A percentile compares a stretch with the other conserved stretches of the same genome.
These are phyloP conservation scores for Hypsopygia costalis DNA, from an alignment of 2,888 invertebrate species.

Conservation along the genomic window DNA sequence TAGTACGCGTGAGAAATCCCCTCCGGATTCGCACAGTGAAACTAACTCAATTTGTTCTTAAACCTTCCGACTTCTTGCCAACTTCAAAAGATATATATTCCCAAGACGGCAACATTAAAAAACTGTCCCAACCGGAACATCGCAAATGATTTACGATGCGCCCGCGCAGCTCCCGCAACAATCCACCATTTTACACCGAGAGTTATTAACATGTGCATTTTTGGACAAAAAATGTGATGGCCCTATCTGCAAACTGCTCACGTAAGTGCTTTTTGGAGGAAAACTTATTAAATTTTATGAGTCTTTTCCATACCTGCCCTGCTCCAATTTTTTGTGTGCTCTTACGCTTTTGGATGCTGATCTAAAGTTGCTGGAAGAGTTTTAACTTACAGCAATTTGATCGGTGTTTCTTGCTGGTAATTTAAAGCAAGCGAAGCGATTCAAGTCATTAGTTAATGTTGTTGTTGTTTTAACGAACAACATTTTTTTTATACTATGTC, in stretches of 20 bases:
- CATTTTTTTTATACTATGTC: too few species aligned
- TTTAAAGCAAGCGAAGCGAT: too few species aligned
- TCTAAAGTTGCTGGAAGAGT: constrained; percentile 37
- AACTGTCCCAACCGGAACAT: constrained; percentile 18
- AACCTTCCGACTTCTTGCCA: too few species aligned
- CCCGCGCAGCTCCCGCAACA: constrained; percentile 26
- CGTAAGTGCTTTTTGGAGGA: constrained; percentile 72
- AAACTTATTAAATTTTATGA: constrained; percentile 78
- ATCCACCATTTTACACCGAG: constrained; percentile 40
- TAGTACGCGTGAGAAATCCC: too few species aligned
- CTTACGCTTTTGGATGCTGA: constrained; percentile 27
- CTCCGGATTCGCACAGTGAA: too few species aligned
- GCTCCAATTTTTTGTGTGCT: constrained; percentile 74
- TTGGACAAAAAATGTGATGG: constrained; percentile 45
- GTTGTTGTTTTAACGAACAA: too few species aligned
- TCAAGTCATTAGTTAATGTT: too few species aligned
- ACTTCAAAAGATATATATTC: background rate
- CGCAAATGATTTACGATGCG: constrained; percentile 33
- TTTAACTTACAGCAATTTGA: background rate
- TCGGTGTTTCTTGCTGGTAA: too few species aligned
- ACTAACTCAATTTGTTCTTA: too few species aligned
- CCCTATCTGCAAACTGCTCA: constrained; percentile 57
- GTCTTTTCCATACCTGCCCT: constrained; percentile 72
- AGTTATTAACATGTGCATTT: constrained; percentile 45
- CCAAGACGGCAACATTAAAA: background rate